These are phyloP conservation scores for Triplophysa tibetana DNA, from an alignment of 2,113 vertebrate species.

Conservation along the genomic window DNA sequence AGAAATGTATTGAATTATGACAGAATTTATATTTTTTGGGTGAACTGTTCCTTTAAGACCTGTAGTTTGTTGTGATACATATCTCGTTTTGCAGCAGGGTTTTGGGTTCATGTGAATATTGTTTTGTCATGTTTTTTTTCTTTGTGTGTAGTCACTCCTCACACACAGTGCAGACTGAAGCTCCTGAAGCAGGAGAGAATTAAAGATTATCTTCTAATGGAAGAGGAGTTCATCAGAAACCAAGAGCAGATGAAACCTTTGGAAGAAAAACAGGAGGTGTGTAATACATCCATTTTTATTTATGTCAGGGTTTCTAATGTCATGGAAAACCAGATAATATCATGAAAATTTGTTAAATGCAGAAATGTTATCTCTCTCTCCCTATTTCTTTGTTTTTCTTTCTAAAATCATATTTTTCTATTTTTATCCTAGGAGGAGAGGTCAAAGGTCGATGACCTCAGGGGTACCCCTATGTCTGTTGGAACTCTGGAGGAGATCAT, in stretches of 20 bases:
- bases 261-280: constrained; percentile 97
- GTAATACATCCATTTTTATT: constrained; percentile 95
- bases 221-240: constrained; percentile 98
- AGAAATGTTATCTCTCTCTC: constrained; percentile 61
- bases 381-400: too few relatives aligned
- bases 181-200: constrained; percentile 93
- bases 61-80: neutral
- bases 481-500: constrained; percentile 98
- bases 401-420: too few relatives aligned
- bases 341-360: constrained; percentile 83
- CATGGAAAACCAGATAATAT: constrained; percentile 96
- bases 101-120: neutral
- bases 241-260: constrained; percentile 99
- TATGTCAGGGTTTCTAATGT: constrained; percentile 88
- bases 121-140: neutral
- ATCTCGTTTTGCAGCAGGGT: neutral
- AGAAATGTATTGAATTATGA: neutral
- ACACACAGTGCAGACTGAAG: constrained; percentile 96
- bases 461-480: constrained; percentile 96
- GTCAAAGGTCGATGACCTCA: constrained; percentile 95
- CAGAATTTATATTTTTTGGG: neutral
- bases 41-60: neutral
- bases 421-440: constrained; percentile 84
- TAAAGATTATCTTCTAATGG: constrained; percentile 98
- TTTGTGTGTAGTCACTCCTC: constrained; percentile 86